Evolutionary conservation across 2,888 invertebrate genomes (phyloP).

Genomic region (Folsomia manolachei): DNA sequence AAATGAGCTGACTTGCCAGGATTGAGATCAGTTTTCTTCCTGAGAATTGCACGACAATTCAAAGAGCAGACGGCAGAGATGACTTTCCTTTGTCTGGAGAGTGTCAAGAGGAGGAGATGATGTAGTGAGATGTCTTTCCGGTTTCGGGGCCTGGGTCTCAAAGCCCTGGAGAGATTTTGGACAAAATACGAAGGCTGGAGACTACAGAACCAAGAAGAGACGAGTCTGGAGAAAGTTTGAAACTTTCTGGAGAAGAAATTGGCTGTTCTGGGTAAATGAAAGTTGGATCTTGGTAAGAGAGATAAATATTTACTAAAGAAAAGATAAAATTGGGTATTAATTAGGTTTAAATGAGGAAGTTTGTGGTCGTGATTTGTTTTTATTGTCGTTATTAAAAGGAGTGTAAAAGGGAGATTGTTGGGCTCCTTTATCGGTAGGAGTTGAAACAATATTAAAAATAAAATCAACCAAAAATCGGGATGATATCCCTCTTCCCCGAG

Average conservation of each 20-base stretch:
- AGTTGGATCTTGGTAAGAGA: too few species aligned
- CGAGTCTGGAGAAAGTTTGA: neutral
- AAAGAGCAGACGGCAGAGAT: neutral
- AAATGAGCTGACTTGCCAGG: neutral
- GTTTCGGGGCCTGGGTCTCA: constrained; percentile 11
- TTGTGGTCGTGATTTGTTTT: too few species aligned
- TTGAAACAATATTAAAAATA: too few species aligned
- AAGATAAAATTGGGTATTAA: too few species aligned
- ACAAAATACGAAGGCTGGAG: neutral
- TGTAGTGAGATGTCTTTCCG: constrained; percentile 16
- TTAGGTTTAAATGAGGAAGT: too few species aligned
- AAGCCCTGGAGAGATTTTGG: constrained; percentile 5
- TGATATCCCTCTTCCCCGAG: constrained; percentile 21
- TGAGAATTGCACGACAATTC: neutral
- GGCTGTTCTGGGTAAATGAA: neutral
- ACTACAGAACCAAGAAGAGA: neutral
- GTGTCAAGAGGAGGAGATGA: constrained; percentile 9
- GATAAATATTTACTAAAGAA: too few species aligned
- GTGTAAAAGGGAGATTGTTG: too few species aligned
- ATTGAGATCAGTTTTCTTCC: neutral
- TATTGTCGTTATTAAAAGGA: too few species aligned
- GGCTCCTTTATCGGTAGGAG: too few species aligned
- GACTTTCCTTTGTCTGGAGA: constrained; percentile 1
- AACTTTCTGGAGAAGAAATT: neutral
- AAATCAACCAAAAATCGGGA: too few species aligned